Conservation (phyloP, 2,888 invertebrate species). For the Pollenia griseotomentosa region DNA sequence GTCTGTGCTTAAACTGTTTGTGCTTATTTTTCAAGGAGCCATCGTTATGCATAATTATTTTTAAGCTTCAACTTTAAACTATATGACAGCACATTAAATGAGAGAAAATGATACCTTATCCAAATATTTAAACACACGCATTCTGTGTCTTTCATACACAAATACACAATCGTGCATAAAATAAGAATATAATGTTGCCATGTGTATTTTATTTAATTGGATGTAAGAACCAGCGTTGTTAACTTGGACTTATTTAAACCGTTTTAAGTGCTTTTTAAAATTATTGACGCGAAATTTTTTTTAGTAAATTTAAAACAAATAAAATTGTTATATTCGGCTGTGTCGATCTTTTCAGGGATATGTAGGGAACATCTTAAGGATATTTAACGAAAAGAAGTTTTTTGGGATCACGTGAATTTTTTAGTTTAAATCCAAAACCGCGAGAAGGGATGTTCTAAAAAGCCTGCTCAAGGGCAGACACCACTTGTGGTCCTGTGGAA, state of each 20-base stretch:
- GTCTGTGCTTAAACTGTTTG: conserved; percentile 64
- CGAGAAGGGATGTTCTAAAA: too few relatives aligned
- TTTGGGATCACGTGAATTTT: too few relatives aligned
- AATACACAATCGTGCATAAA: not conserved
- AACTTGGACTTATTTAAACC: not conserved
- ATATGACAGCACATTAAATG: conserved; percentile 45
- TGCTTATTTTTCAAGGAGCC: conserved; percentile 69
- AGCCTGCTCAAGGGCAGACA: too few relatives aligned
- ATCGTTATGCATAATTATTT: conserved; percentile 72
- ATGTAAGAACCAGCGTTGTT: not conserved
- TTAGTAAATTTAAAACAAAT: too few relatives aligned
- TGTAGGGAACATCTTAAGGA: too few relatives aligned
- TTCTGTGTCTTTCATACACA: not conserved
- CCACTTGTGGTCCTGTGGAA: too few relatives aligned
- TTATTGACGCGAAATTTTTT: too few relatives aligned
- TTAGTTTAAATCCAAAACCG: too few relatives aligned
- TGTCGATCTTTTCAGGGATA: too few relatives aligned
- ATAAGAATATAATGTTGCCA: conserved; percentile 1
- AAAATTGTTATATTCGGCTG: too few relatives aligned
- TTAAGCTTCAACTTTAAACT: conserved; percentile 69
- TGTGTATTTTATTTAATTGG: conserved; percentile 16
- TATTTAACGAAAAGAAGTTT: too few relatives aligned
- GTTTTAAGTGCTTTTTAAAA: too few relatives aligned
- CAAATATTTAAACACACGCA: not conserved
- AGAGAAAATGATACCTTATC: conserved; percentile 53